phyloP scores from a whole-genome alignment of 2,113 vertebrate genomes.

The Gorsachius goisagi region DNA sequence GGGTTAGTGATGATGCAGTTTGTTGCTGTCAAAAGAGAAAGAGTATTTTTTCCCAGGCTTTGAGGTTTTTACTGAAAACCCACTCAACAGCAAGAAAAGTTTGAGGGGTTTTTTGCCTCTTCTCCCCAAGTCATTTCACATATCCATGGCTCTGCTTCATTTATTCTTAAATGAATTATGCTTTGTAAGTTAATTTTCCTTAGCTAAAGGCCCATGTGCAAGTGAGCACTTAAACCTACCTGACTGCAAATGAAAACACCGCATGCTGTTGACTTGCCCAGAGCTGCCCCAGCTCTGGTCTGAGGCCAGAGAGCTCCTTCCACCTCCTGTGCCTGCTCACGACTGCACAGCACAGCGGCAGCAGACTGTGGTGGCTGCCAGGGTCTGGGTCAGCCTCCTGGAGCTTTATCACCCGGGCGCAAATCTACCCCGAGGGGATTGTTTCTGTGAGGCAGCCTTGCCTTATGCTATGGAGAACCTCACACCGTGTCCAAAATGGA shows the following conservation, averaged over 20 bases:
- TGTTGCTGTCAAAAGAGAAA: background rate
- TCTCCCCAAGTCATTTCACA: background rate
- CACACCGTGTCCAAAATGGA: background rate
- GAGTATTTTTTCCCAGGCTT: background rate
- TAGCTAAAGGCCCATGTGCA: background rate
- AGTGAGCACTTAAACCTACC: background rate
- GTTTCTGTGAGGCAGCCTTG: background rate
- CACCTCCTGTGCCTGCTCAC: rapidly evolving
- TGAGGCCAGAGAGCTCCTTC: background rate
- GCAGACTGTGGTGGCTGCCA: background rate
- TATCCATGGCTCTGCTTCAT: background rate
- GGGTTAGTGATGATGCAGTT: background rate
- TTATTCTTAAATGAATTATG: background rate
- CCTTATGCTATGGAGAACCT: background rate
- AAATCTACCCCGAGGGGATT: background rate
- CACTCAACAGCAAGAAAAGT: background rate
- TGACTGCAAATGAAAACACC: background rate
- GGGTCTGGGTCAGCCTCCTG: background rate
- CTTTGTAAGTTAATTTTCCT: background rate
- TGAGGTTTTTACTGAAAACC: background rate
- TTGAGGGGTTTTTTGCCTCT: rapidly evolving
- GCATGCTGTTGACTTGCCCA: background rate
- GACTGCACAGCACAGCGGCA: background rate
- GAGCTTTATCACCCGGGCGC: background rate
- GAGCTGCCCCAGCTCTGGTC: background rate